Evolutionary conservation across 35 echinoderm and acorn worm genomes (phyloP).

Genomic region (Heliocidaris tuberculata): DNA sequence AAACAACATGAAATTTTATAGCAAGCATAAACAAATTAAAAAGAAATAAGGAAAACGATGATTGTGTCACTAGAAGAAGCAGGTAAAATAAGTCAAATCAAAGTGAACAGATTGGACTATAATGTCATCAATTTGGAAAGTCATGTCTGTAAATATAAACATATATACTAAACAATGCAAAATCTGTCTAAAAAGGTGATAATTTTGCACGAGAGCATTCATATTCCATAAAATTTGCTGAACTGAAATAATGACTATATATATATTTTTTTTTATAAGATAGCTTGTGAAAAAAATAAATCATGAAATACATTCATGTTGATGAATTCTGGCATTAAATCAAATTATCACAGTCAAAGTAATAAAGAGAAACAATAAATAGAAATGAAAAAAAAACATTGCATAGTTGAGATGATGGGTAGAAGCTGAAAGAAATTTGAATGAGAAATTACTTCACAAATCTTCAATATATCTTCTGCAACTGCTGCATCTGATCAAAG

Average conservation of each 20-base stretch:
- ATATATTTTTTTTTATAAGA: not conserved
- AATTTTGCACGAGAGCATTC: not conserved
- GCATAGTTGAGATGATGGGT: not conserved
- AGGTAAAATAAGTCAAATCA: not conserved
- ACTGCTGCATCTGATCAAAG: not conserved
- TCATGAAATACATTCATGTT: no score
- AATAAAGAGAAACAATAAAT: not conserved
- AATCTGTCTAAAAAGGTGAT: not conserved
- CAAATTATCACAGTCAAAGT: not conserved
- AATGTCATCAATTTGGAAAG: not conserved
- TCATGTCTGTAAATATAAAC: not conserved
- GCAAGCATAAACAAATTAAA: not conserved
- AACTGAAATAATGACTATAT: not conserved
- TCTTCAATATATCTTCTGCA: not conserved
- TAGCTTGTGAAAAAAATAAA: not conserved
- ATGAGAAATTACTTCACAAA: not conserved
- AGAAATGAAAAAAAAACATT: not conserved
- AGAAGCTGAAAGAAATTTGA: constrained; percentile 4
- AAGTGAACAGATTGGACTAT: not conserved
- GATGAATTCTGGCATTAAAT: not conserved
- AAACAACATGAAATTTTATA: not conserved
- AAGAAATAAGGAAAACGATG: no score
- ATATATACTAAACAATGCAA: not conserved
- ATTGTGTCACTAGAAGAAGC: not conserved
- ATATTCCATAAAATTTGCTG: not conserved